Evolutionary conservation across 2,888 invertebrate species (phyloP).

Genomic region (Eilema caniola): DNA sequence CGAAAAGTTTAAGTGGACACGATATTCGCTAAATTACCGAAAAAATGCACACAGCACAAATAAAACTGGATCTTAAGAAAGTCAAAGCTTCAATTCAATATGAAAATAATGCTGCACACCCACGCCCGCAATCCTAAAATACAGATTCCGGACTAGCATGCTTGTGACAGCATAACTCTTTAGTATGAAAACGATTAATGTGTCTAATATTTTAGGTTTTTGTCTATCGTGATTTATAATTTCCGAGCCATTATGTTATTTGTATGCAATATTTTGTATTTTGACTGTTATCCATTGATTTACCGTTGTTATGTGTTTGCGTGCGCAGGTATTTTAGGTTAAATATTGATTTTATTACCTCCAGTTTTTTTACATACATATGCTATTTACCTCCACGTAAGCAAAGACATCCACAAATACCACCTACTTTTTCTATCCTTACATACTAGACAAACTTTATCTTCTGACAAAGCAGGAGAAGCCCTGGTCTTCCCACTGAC

Average conservation of each 20-base stretch:
- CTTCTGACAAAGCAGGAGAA: too few species aligned
- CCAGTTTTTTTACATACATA: not conserved
- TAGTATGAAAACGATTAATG: constrained; percentile 60
- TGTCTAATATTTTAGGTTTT: constrained; percentile 53
- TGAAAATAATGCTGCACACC: constrained; percentile 68
- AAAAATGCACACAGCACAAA: constrained; percentile 59
- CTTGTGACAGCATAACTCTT: constrained; percentile 58
- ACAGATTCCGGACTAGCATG: constrained; percentile 56
- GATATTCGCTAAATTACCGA: constrained; percentile 74
- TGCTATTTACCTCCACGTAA: too few species aligned
- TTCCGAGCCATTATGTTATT: constrained; percentile 50
- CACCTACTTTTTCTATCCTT: too few species aligned
- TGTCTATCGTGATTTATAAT: constrained; percentile 54
- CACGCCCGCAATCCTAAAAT: constrained; percentile 59
- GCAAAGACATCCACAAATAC: too few species aligned
- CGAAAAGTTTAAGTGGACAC: constrained; percentile 65
- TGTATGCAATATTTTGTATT: constrained; percentile 50
- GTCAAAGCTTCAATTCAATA: constrained; percentile 64
- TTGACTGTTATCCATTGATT: constrained; percentile 51
- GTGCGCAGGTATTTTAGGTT: constrained; percentile 18
- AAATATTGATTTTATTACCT: constrained; percentile 21
- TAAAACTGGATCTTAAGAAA: constrained; percentile 71
- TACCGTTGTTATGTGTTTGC: constrained; percentile 28
- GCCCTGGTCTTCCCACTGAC: too few species aligned
- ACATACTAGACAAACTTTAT: too few species aligned